Evolutionary conservation across 1,140 invertebrate species (phyloP).

Genomic region (Penaeus indicus): DNA sequence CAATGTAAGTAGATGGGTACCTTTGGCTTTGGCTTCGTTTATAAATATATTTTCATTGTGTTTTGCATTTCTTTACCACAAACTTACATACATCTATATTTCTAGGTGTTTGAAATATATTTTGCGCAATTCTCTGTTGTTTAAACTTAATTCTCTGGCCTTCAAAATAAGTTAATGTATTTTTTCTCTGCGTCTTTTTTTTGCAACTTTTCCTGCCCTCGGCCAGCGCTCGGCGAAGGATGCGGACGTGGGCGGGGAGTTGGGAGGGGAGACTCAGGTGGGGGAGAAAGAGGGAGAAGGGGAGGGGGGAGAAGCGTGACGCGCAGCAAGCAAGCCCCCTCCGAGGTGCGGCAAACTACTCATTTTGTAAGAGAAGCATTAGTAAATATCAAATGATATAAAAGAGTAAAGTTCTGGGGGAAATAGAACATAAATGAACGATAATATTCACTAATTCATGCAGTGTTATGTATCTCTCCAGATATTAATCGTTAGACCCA

Average conservation of each 20-base stretch:
- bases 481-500: not conserved
- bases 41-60: not conserved
- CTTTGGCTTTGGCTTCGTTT: conserved; percentile 61
- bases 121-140: not conserved
- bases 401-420: not conserved
- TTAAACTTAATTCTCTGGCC: conserved; percentile 21
- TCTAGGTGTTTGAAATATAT: not conserved
- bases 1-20: conserved; percentile 48
- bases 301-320: conserved; percentile 44
- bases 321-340: conserved; percentile 34
- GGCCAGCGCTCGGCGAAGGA: conserved; percentile 60
- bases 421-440: not conserved
- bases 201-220: conserved; percentile 60
- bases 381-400: conserved; percentile 24
- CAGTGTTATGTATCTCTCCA: no score
- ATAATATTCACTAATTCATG: no score
- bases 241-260: conserved; percentile 62
- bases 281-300: conserved; percentile 13
- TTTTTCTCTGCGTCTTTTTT: conserved; percentile 47
- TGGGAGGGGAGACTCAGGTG: conserved; percentile 18
- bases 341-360: conserved; percentile 12
- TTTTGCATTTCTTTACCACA: not conserved
- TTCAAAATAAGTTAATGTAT: conserved; percentile 36
- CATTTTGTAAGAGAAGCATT: conserved; percentile 25
- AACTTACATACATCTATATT: not conserved